These are phyloP conservation scores for Origma solitaria DNA, from an alignment of 2,113 vertebrate species.

Conservation along the genomic window DNA sequence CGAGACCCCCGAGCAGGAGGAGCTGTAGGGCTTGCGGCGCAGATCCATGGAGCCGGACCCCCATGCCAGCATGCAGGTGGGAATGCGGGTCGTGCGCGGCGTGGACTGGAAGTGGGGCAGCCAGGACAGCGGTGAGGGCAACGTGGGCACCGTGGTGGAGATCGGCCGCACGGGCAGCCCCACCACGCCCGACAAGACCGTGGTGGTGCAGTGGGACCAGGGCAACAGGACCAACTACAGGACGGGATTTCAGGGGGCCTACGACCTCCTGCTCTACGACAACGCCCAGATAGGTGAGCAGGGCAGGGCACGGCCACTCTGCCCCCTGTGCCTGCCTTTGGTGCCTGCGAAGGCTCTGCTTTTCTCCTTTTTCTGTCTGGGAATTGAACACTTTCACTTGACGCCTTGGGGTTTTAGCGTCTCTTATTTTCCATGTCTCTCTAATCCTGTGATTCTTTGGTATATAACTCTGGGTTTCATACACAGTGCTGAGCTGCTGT, in stretches of 20 bases:
- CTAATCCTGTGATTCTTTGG: no score
- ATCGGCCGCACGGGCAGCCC: slow-evolving; percentile 94
- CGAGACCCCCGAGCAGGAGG: not conserved
- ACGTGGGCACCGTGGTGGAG: slow-evolving; percentile 94
- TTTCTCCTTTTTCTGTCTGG: not conserved
- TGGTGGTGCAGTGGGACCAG: slow-evolving; percentile 98
- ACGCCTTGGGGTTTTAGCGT: no score
- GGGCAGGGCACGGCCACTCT: not conserved
- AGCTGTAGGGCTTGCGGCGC: not conserved
- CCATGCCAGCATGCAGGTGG: slow-evolving; percentile 90
- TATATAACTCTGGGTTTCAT: no score
- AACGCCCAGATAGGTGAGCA: slow-evolving; percentile 83
- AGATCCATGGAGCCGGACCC: slow-evolving; percentile 67
- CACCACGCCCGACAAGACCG: slow-evolving; percentile 93
- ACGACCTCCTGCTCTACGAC: slow-evolving; percentile 94
- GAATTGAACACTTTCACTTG: not conserved
- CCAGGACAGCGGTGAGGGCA: slow-evolving; percentile 95
- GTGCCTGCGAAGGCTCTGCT: not conserved
- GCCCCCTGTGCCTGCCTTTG: not conserved
- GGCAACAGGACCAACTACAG: slow-evolving; percentile 97
- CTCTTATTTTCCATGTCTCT: no score
- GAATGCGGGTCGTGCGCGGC: slow-evolving; percentile 95
- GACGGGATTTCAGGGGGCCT: slow-evolving; percentile 93
- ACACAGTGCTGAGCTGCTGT: no score
- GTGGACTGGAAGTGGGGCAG: slow-evolving; percentile 96